A percentile compares a stretch with the other conserved stretches of the same genome.
Evolutionary conservation across 2,888 invertebrate genomes (phyloP).

Genomic region (Acleris holmiana): DNA sequence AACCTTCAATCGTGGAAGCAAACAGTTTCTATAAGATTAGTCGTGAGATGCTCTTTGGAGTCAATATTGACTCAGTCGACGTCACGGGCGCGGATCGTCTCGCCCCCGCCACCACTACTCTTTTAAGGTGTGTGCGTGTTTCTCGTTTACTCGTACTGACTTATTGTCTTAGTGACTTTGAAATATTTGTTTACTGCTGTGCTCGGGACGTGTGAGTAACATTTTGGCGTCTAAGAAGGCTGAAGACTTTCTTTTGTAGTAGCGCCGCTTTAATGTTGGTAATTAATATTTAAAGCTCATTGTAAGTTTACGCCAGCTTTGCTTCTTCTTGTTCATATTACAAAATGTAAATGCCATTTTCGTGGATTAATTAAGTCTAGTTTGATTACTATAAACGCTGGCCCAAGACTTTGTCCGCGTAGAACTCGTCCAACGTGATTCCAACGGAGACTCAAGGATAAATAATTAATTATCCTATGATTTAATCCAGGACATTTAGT

Average conservation of each 20-base stretch:
- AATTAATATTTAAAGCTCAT: neutral
- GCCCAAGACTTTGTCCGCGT: no score
- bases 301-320: no score
- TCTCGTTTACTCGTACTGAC: slow-evolving; percentile 43
- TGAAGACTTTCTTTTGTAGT: neutral
- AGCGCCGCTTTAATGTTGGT: neutral
- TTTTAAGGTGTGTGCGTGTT: slow-evolving; percentile 50
- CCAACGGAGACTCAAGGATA: no score
- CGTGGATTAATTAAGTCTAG: no score
- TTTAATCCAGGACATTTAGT: no score
- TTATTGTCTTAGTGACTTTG: slow-evolving; percentile 59
- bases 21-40: slow-evolving; percentile 82
- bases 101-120: slow-evolving; percentile 35
- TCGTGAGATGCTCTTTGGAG: slow-evolving; percentile 70
- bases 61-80: slow-evolving; percentile 71
- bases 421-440: no score
- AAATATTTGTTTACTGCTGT: slow-evolving; percentile 54
- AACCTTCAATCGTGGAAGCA: slow-evolving; percentile 75
- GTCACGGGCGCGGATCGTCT: slow-evolving; percentile 46
- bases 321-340: no score
- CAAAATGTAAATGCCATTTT: no score
- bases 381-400: no score
- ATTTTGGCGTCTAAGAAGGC: neutral
- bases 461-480: no score
- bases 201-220: slow-evolving; percentile 6